A percentile compares a stretch with the other conserved stretches of the same genome.
Conservation (phyloP, 1,140 invertebrate genomes). For the Drosophila bifasciata region DNA sequence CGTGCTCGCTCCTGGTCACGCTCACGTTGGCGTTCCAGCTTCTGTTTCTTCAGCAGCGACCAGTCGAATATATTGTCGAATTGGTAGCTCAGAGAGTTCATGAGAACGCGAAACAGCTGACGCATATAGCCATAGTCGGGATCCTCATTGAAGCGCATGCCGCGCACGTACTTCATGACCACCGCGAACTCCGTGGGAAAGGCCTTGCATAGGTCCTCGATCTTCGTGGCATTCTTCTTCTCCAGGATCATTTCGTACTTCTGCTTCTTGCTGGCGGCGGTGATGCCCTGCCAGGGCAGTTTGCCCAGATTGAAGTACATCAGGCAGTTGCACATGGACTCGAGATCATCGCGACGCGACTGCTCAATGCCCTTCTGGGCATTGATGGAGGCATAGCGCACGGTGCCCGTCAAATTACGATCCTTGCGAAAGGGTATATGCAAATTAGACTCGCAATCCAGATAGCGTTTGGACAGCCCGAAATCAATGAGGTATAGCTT, state of each 20-base stretch:
- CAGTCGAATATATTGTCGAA: conserved; percentile 99
- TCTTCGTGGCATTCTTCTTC: conserved; percentile 98
- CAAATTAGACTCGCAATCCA: conserved; percentile 93
- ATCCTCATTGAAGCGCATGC: conserved; percentile 97
- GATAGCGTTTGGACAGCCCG: conserved; percentile 98
- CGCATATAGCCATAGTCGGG: conserved; percentile 98
- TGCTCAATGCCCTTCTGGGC: conserved; percentile 93
- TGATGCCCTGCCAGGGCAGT: conserved; percentile 97
- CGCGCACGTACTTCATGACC: conserved; percentile 98
- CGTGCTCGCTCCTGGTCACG: conserved; percentile 25
- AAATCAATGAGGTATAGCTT: conserved; percentile 99
- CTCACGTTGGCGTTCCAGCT: conserved; percentile 43
- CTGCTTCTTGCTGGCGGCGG: conserved; percentile 97
- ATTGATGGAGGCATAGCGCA: conserved; percentile 91
- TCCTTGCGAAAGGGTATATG: conserved; percentile 99
- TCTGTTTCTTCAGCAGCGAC: conserved; percentile 91
- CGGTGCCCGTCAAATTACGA: conserved; percentile 97
- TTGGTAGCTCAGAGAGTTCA: conserved; percentile 97
- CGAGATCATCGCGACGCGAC: conserved; percentile 95
- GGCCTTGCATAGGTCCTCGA: conserved; percentile 96
- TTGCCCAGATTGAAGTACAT: conserved; percentile 99
- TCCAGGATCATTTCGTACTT: conserved; percentile 99
- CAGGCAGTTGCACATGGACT: conserved; percentile 98
- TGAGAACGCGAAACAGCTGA: conserved; percentile 97
- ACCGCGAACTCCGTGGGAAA: conserved; percentile 95